Percentiles rank a stretch among this genome's conserved stretches.
Conservation (phyloP, 2,113 vertebrate species). For the Meles meles region DNA sequence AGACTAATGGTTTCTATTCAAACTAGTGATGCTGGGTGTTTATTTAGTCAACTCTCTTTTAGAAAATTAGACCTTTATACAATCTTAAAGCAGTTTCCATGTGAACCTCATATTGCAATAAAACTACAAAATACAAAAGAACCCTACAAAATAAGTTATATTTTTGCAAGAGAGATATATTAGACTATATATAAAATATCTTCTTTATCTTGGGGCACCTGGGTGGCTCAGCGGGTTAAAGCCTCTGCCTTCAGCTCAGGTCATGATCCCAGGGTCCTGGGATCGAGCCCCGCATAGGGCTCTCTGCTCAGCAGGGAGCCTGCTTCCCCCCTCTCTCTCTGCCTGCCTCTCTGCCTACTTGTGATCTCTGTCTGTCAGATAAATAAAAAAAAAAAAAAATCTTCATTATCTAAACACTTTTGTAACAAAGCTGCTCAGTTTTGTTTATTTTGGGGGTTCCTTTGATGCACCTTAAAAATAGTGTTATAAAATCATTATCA, state of each 20-base stretch:
- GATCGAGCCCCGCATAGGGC: too few species aligned
- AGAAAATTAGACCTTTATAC: neutral
- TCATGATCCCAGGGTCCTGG: too few species aligned
- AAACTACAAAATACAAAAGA: neutral
- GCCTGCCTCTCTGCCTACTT: too few species aligned
- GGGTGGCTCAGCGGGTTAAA: too few species aligned
- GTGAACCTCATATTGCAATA: neutral
- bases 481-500: neutral
- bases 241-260: too few species aligned
- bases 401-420: neutral
- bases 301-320: too few species aligned
- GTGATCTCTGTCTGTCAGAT: too few species aligned
- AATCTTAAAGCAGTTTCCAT: neutral
- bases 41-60: neutral
- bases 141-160: neutral
- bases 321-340: too few species aligned
- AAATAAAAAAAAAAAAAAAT: too few species aligned
- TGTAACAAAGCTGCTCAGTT: neutral
- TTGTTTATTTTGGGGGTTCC: neutral
- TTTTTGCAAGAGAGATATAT: neutral
- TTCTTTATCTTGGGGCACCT: neutral
- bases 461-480: neutral
- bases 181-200: neutral
- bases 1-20: neutral
- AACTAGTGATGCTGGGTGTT: neutral